phyloP scores from a whole-genome alignment of 1,140 invertebrate species.

The Ylistrum balloti region DNA sequence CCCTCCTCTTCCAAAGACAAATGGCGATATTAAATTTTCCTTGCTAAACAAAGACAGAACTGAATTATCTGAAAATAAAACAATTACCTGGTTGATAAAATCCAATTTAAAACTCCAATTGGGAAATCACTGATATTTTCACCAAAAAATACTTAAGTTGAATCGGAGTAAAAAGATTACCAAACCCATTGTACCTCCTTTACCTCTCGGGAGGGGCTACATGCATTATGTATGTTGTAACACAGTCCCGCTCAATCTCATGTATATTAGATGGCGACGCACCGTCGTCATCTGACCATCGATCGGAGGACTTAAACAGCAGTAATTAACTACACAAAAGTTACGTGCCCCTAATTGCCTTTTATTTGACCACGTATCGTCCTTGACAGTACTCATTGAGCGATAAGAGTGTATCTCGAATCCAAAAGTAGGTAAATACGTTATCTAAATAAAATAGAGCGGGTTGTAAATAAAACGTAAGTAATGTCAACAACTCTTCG shows the following conservation, averaged over 20 bases:
- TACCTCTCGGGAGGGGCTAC: too few species aligned
- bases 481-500: neutral
- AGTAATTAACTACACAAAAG: neutral
- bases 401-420: neutral
- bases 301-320: neutral
- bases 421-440: neutral
- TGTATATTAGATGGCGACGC: neutral
- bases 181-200: too few species aligned
- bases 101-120: too few species aligned
- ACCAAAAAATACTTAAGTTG: too few species aligned
- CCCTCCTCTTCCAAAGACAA: too few species aligned
- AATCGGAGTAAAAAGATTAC: too few species aligned
- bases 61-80: too few species aligned
- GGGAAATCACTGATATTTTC: too few species aligned
- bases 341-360: neutral
- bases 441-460: constrained; percentile 12
- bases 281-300: neutral
- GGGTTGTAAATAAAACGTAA: neutral
- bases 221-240: too few species aligned
- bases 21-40: too few species aligned
- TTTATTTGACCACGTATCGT: neutral
- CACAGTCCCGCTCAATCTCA: neutral
- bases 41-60: too few species aligned
- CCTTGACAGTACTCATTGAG: neutral
- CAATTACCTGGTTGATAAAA: too few species aligned